phyloP scores from a whole-genome alignment of 2,797 vertebrate species.

The Loris lydekkerianus region DNA sequence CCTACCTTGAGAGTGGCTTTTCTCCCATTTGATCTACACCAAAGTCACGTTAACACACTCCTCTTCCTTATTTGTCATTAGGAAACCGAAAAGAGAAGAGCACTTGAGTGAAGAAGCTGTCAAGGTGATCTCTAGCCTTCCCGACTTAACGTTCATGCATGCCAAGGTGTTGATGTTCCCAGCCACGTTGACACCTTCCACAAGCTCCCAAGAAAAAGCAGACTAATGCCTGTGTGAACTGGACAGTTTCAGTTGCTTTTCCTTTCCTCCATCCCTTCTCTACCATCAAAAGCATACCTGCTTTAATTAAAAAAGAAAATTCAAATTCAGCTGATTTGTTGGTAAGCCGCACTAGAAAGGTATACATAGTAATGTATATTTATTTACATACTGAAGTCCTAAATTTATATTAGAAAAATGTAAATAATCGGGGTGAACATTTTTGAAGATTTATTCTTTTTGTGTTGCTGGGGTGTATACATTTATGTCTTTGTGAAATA shows the following conservation, averaged over 20 bases:
- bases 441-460: constrained; percentile 91
- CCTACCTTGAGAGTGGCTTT: background rate
- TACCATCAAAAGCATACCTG: constrained; percentile 87
- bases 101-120: constrained; percentile 93
- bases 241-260: constrained; percentile 86
- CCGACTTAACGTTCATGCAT: constrained; percentile 95
- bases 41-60: constrained; percentile 71
- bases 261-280: constrained; percentile 68
- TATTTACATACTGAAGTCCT: constrained; percentile 93
- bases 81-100: constrained; percentile 92
- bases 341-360: constrained; percentile 92
- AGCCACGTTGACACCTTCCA: constrained; percentile 90
- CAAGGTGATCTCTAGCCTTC: constrained; percentile 92
- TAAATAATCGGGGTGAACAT: constrained; percentile 95
- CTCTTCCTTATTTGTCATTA: constrained; percentile 84
- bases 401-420: constrained; percentile 94
- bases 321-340: constrained; percentile 91
- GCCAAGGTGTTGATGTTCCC: constrained; percentile 97
- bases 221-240: constrained; percentile 85
- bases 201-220: constrained; percentile 87
- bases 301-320: constrained; percentile 87
- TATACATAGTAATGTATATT: constrained; percentile 93
- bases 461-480: constrained; percentile 92
- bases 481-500: constrained; percentile 93
- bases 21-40: background rate